phyloP scores from a whole-genome alignment of 2,888 invertebrate species.

The Pandemis heparana region DNA sequence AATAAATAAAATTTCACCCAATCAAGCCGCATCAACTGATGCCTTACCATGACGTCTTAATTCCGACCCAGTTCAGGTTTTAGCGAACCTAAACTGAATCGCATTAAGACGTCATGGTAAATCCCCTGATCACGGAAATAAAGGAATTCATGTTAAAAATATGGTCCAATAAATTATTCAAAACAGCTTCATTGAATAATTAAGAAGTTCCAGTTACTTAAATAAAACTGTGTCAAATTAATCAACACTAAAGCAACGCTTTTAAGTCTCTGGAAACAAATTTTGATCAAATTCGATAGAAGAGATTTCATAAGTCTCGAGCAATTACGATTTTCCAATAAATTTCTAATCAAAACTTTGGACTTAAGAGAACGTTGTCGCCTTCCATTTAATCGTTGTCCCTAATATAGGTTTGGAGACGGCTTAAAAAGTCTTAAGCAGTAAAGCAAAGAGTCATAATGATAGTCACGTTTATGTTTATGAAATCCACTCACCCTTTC shows the following conservation, averaged over 20 bases:
- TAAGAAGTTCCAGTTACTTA: neutral
- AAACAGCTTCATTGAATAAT: neutral
- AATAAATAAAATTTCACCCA: neutral
- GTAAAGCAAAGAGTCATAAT: neutral
- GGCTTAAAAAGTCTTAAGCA: neutral
- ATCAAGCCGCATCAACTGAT: no score
- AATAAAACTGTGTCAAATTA: neutral
- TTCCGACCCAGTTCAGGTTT: no score
- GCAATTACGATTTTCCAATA: conserved; percentile 37
- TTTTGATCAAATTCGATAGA: conserved; percentile 19
- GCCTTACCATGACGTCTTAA: no score
- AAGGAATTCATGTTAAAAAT: no score
- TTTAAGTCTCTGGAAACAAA: conserved; percentile 14
- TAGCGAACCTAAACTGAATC: no score
- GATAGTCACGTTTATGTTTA: neutral
- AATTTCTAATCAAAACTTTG: conserved; percentile 39
- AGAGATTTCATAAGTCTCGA: conserved; percentile 28
- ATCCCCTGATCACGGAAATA: no score
- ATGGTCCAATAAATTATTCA: neutral
- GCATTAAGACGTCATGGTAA: no score
- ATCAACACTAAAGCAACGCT: conserved; percentile 7
- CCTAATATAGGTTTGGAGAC: conserved; percentile 1
- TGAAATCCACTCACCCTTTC: no score
- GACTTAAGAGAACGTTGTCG: conserved; percentile 19
- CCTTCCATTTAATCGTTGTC: conserved; percentile 12